Evolutionary conservation across 2,113 vertebrate genomes (phyloP).

Genomic region (Anseranas semipalmata): DNA sequence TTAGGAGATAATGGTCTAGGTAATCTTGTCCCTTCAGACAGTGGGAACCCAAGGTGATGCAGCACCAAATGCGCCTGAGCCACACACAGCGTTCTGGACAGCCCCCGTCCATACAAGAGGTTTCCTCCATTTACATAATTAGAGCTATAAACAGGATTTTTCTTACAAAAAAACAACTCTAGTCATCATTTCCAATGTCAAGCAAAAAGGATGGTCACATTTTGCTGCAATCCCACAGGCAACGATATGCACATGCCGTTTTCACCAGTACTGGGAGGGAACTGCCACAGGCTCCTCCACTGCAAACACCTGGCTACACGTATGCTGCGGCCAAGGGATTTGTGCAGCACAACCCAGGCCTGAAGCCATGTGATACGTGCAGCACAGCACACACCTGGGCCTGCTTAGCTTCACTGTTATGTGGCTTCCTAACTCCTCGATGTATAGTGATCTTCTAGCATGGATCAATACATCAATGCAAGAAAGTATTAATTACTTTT

Average conservation of each 20-base stretch:
- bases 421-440: neutral
- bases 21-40: no score
- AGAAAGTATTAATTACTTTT: neutral
- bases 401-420: neutral
- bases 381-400: neutral
- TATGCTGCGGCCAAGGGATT: no score
- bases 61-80: neutral
- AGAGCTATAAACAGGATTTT: fast-evolving
- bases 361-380: neutral
- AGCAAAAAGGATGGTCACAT: neutral
- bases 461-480: neutral
- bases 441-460: no score
- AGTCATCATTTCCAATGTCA: neutral
- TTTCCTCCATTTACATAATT: neutral
- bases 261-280: neutral
- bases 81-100: fast-evolving
- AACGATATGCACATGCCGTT: neutral
- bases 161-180: neutral
- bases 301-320: fast-evolving
- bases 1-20: neutral
- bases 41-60: neutral
- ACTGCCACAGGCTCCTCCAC: neutral
- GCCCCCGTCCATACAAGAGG: no score
- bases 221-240: neutral
- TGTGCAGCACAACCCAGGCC: no score